Evolutionary conservation across 2,888 invertebrate species (phyloP).

Genomic region (Trimorus sp.): DNA sequence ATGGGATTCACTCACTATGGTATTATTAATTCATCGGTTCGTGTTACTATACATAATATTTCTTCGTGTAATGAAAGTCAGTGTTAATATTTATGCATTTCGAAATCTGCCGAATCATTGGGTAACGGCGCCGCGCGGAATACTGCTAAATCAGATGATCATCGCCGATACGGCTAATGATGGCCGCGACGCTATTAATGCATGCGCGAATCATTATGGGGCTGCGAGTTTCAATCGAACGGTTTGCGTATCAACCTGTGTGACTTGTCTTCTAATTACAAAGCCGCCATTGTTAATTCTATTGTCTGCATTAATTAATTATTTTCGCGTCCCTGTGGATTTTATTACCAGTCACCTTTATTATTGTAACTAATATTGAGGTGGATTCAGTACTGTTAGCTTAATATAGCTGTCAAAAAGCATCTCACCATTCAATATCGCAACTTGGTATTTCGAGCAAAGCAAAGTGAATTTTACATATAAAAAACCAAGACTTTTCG

Average conservation of each 20-base stretch:
- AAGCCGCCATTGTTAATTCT: background rate
- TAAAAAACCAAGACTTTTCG: too few species aligned
- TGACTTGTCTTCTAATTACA: slow-evolving; percentile 27
- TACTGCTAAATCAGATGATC: slow-evolving; percentile 72
- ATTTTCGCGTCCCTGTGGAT: background rate
- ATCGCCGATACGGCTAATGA: slow-evolving; percentile 69
- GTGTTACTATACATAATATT: slow-evolving; percentile 22
- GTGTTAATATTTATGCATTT: slow-evolving; percentile 69
- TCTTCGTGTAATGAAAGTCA: slow-evolving; percentile 60
- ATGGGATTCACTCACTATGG: background rate
- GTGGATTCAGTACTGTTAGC: too few species aligned
- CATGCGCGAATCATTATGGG: slow-evolving; percentile 33
- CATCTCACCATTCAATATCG: too few species aligned
- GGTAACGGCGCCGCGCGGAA: slow-evolving; percentile 54
- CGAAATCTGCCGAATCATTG: slow-evolving; percentile 53
- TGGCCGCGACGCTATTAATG: slow-evolving; percentile 58
- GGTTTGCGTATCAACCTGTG: slow-evolving; percentile 28
- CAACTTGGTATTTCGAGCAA: too few species aligned
- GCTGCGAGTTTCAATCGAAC: slow-evolving; percentile 29
- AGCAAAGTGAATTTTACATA: too few species aligned
- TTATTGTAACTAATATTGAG: too few species aligned
- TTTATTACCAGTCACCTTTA: background rate
- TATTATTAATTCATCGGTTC: background rate
- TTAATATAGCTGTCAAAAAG: too few species aligned
- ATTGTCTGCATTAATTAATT: background rate